Base-by-base conservation (phyloP, 2,113 vertebrate species). In the Notarius lentiginosus region DNA sequence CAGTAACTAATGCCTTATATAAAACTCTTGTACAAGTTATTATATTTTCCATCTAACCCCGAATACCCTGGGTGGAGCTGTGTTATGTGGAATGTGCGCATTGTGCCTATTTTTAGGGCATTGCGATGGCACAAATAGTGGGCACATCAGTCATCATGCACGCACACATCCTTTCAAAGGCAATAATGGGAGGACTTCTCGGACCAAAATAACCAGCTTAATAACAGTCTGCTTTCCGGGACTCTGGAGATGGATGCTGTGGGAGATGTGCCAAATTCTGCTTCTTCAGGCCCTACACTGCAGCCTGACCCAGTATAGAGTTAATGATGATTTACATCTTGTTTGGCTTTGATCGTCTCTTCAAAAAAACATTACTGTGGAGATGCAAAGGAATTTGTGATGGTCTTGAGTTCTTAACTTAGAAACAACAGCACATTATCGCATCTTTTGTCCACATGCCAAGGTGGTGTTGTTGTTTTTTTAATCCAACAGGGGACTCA, bases 161-260 rank as follows among this genome's bases (percentile, higher is more conserved):
- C 20, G 27, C 75, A 70, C 51, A 55, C 56, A 85, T 92, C 92
- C 90, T 85, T 89, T 92, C 82, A 89, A 88, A 92, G 92, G 86
- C 86, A 70, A 55, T 83, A 80, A 91, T 88, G 88, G 89, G 85
- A 82, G 89, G 90, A 90, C 90, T 89, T 89, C 58, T 8, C n/a
- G 10, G 88, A 92, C 93, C 88, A 92, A 95, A 95, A 94, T 94
- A 95, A 90, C 91, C 83, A 51, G 65, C 88, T 87, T 93, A 91
- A 92, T 93, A 94, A 93, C 92, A 90, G 91, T 34, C 82, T 3
- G 55, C 61, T 90, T 92, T 90, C 60, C 88, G 91, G 91, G 86
- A 86, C 87, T 90, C 88, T 87, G 89, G 85, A 88, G 66, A 89
- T 80, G 79, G 61, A 75, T 47, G 65, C 56, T 63, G 34, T 72